These are phyloP conservation scores for Pseudonaja textilis DNA, from an alignment of 2,113 vertebrate species.

Conservation along the genomic window DNA sequence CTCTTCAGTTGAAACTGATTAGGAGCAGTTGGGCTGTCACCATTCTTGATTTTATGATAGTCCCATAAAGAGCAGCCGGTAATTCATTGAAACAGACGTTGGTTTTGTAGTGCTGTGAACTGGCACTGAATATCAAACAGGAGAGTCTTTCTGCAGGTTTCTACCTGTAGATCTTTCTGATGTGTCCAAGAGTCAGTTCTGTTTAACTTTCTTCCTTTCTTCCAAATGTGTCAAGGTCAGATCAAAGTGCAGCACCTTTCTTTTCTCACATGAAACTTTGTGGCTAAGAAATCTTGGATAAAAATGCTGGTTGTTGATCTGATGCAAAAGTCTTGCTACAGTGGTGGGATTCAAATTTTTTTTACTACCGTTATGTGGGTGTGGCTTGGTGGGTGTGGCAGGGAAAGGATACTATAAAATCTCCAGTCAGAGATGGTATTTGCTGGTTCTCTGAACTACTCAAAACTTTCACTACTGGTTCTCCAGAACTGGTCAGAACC, in stretches of 20 bases:
- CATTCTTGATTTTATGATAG: neutral
- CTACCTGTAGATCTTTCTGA: accelerated
- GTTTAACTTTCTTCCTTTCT: accelerated
- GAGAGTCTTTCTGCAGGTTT: neutral
- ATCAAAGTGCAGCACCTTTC: neutral
- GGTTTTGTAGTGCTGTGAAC: neutral
- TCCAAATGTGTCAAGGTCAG: neutral
- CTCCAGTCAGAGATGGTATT: too few relatives aligned
- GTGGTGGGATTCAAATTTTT: too few relatives aligned
- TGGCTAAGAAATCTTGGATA: neutral
- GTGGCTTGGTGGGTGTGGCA: too few relatives aligned
- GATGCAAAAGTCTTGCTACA: accelerated
- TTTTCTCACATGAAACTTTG: neutral
- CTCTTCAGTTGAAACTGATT: neutral
- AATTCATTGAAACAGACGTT: neutral
- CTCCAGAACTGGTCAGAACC: too few relatives aligned
- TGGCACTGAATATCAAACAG: neutral
- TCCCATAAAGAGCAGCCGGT: neutral
- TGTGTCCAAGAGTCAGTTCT: neutral
- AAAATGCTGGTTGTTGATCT: neutral
- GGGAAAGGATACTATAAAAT: too few relatives aligned
- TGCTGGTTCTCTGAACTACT: too few relatives aligned
- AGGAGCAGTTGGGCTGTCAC: conserved; percentile 18
- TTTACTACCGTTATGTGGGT: too few relatives aligned
- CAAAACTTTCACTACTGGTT: too few relatives aligned